Base-by-base conservation (phyloP, 2,888 invertebrate genomes). In the Rhagophthalmus giganteus region DNA sequence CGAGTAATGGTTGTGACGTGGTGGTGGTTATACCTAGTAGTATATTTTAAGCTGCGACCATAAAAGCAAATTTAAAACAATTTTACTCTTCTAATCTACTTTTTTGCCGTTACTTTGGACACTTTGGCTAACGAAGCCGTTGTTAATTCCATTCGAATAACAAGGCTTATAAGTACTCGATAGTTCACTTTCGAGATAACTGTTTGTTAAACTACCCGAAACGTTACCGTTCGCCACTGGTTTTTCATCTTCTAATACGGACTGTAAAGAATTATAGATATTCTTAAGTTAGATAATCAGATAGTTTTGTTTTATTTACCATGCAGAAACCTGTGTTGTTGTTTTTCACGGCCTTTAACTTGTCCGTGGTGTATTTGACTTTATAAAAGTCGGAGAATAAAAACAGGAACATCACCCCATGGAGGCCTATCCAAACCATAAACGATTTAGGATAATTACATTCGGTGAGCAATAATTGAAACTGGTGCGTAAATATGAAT, bases 331-430 rank as follows among this genome's bases (percentile, higher is more conserved):
- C 79, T 55, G 72, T 67, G 46, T 60, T 61, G 16, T 42, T 64
- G 30, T 54, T 54, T 49, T 56, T 58, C 69, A 64, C 70, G 58
- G 62, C 60, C 53, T 66, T 63, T n/a, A n/a, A n/a, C 46, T 67
- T 67, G 73, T 59, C 71, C 70, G 70, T 74, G 58, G 79, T 79
- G 76, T 92, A 92, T 68, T 86, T 87, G 63, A 84, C 80, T 77
- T 90, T 90, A 81, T 96, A 97, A 78, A 96, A 97, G 76, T 95
- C 90, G 26, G 89, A 90, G 81, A 96, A 97, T 62, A 97, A 83
- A 77, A 93, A 87, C 59, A 95, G 82, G 83, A 97, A 97, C 72
- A 96, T 82, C 66, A 95, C 82, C 50, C 95, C 96, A 76, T 96
- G 96, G 64, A 92, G 81, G 32, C 92, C 93, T 73, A 97, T 96